phyloP scores from a whole-genome alignment of 2,888 invertebrate genomes.

The Leuctra nigra region DNA sequence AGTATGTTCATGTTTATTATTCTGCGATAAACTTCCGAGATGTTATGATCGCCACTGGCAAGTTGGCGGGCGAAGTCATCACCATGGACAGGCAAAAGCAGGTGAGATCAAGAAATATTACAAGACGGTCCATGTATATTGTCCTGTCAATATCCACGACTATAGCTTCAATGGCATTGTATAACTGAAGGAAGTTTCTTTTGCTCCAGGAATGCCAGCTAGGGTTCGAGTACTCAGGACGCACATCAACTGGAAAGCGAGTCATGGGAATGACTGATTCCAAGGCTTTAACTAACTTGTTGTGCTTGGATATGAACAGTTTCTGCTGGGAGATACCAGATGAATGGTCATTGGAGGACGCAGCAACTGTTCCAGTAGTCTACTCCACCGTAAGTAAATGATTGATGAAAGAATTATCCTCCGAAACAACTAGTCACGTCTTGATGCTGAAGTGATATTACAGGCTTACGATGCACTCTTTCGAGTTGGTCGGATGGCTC shows the following conservation, averaged over 20 bases:
- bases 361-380: conserved; percentile 57
- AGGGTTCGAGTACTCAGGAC: conserved; percentile 52
- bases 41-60: conserved; percentile 89
- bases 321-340: conserved; percentile 51
- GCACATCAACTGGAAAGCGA: conserved; percentile 37
- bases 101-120: too few species aligned
- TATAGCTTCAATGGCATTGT: too few species aligned
- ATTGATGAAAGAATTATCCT: too few species aligned
- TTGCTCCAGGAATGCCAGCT: conserved; percentile 50
- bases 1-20: conserved; percentile 62
- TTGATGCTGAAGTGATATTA: too few species aligned
- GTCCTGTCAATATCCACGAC: too few species aligned
- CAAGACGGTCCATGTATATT: background rate
- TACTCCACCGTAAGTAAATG: conserved; percentile 48
- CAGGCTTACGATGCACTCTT: too few species aligned
- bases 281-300: conserved; percentile 47
- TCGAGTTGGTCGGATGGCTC: conserved; percentile 77
- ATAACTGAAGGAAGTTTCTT: too few species aligned
- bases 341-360: conserved; percentile 55
- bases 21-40: conserved; percentile 91
- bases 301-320: conserved; percentile 43
- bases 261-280: conserved; percentile 42
- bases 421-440: too few species aligned
- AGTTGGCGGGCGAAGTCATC: conserved; percentile 51
- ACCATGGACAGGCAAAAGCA: background rate